Conservation (phyloP, 1,140 invertebrate genomes). For the Cardiocondyla obscurior region DNA sequence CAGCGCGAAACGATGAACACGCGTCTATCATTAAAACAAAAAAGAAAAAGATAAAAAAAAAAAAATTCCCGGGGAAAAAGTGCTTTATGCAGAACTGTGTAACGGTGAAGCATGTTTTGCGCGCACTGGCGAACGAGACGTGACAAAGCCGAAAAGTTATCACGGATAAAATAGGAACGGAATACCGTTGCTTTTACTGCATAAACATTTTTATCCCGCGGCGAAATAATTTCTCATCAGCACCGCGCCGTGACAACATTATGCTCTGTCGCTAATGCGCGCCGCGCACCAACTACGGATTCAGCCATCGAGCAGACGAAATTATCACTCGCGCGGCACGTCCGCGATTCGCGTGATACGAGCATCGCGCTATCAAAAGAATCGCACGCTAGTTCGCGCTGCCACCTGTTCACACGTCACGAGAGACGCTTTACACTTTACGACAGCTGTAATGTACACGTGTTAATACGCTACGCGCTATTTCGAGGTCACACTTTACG, state of each 20-base stretch:
- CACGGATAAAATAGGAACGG: conserved; percentile 3
- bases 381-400: neutral
- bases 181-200: conserved; percentile 20
- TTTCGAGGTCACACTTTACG: neutral
- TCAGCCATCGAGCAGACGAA: neutral
- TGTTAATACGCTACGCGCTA: neutral
- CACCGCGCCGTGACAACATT: conserved; percentile 5
- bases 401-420: conserved; percentile 31
- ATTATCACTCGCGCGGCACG: conserved; percentile 19
- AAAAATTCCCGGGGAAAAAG: neutral
- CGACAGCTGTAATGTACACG: conserved; percentile 7
- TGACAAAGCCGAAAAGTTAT: conserved; percentile 46
- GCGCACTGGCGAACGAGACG: conserved; percentile 3
- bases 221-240: conserved; percentile 26
- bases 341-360: conserved; percentile 2
- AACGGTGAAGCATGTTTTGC: neutral
- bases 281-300: neutral
- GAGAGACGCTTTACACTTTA: neutral
- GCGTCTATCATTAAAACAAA: conserved; percentile 1
- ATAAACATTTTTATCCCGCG: conserved; percentile 33
- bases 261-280: neutral
- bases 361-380: neutral
- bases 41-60: neutral
- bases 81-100: neutral
- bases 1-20: neutral